Evolutionary conservation across 2,797 vertebrate genomes (phyloP).

Genomic region (Knipowitschia caucasica): DNA sequence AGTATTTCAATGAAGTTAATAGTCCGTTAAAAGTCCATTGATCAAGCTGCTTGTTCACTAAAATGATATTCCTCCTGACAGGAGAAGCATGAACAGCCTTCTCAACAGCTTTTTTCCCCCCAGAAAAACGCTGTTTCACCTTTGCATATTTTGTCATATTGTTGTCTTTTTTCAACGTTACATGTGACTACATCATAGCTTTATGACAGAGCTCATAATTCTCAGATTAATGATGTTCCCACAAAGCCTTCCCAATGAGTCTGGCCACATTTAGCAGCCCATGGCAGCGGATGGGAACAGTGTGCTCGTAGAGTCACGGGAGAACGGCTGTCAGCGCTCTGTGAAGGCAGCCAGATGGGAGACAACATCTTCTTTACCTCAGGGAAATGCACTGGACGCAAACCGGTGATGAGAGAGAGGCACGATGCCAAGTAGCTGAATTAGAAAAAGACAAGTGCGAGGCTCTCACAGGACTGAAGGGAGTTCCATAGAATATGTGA

Average conservation of each 20-base stretch:
- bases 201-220: neutral
- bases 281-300: slow-evolving; percentile 34
- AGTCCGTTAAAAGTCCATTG: no score
- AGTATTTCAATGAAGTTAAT: no score
- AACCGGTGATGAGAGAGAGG: slow-evolving; percentile 38
- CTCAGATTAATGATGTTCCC: neutral
- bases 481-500: slow-evolving; percentile 45
- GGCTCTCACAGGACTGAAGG: slow-evolving; percentile 29
- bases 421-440: slow-evolving; percentile 29
- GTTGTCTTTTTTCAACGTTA: no score
- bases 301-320: slow-evolving; percentile 45
- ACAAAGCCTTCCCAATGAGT: neutral
- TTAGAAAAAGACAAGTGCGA: slow-evolving; percentile 31
- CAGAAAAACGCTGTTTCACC: no score
- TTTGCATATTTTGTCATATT: no score
- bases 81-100: no score
- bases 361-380: slow-evolving; percentile 68
- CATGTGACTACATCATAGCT: neutral
- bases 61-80: no score
- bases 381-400: slow-evolving; percentile 56
- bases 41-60: no score
- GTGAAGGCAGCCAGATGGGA: slow-evolving; percentile 74
- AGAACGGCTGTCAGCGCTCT: slow-evolving; percentile 62
- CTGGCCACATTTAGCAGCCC: slow-evolving; percentile 41
- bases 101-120: no score